Percentiles rank a stretch among this genome's conserved stretches.
Conservation (phyloP, 2,888 invertebrate genomes). For the Carabus problematicus region DNA sequence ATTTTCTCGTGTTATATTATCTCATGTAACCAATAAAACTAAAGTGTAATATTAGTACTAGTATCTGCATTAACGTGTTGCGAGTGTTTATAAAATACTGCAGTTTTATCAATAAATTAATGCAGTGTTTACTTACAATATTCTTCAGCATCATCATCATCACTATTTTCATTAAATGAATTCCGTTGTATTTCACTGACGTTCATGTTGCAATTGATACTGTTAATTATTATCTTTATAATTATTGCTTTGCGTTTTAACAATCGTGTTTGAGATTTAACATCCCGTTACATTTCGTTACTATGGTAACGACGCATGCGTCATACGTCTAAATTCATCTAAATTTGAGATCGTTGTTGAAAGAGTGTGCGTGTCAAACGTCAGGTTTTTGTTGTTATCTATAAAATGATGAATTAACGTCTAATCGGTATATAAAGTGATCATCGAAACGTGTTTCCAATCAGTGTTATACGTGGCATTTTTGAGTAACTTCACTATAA, state of each 20-base stretch:
- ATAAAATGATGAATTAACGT: constrained; percentile 16
- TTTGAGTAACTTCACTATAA: constrained; percentile 10
- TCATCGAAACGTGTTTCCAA: background rate
- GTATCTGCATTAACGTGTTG: no score
- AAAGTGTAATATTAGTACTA: no score
- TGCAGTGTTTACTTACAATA: constrained; percentile 49
- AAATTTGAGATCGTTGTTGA: constrained; percentile 5
- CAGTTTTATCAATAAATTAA: constrained; percentile 38
- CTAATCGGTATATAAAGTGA: constrained; percentile 29
- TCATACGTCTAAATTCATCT: background rate
- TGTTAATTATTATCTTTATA: background rate
- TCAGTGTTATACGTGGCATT: constrained; percentile 35
- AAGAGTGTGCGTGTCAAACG: constrained; percentile 35
- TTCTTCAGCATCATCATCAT: constrained; percentile 50
- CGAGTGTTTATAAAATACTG: background rate
- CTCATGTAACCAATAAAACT: no score
- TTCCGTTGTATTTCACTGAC: constrained; percentile 2
- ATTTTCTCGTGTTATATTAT: no score
- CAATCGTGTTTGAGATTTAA: no score
- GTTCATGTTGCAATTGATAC: constrained; percentile 12
- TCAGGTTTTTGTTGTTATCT: constrained; percentile 29
- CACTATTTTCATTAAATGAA: constrained; percentile 32
- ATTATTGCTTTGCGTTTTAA: background rate
- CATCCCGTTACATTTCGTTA: background rate
- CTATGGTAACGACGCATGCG: constrained; percentile 26